Conservation (phyloP, 2,888 invertebrate species). For the Xestia c-nigrum region DNA sequence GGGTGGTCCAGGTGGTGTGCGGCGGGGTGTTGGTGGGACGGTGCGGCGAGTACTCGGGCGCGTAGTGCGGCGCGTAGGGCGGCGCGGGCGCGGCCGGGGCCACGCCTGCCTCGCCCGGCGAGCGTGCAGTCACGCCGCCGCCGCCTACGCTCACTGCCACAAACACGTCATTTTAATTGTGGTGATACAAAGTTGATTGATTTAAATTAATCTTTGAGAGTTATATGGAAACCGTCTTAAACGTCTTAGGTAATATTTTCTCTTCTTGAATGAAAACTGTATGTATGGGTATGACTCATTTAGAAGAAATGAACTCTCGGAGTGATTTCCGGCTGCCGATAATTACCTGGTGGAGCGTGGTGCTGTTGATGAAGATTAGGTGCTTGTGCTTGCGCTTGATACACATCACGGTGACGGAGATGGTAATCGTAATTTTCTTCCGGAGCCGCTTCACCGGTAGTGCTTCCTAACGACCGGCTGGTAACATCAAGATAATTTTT, state of each 20-base stretch:
- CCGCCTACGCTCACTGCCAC: conserved; percentile 50
- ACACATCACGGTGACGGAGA: conserved; percentile 89
- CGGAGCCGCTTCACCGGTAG: conserved; percentile 93
- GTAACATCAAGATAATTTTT: conserved; percentile 21
- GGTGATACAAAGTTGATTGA: too few species aligned
- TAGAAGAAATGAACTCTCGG: background rate
- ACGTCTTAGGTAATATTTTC: background rate
- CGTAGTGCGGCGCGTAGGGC: conserved; percentile 90
- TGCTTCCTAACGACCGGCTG: conserved; percentile 89
- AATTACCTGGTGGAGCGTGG: conserved; percentile 82
- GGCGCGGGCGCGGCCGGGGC: conserved; percentile 89
- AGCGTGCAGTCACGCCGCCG: conserved; percentile 58
- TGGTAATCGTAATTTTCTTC: conserved; percentile 92
- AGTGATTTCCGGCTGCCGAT: background rate
- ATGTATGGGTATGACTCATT: background rate
- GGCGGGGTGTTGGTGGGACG: conserved; percentile 87
- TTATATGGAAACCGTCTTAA: background rate
- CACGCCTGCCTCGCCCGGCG: conserved; percentile 70
- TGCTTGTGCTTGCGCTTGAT: conserved; percentile 81
- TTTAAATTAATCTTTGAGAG: background rate
- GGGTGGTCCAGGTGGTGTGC: conserved; percentile 87
- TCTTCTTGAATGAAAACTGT: background rate
- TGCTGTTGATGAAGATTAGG: conserved; percentile 83
- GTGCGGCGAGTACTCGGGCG: conserved; percentile 88
- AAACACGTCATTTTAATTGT: background rate